Percentiles rank a stretch among this genome's conserved stretches.
These are phyloP conservation scores for Chloropsis hardwickii DNA, from an alignment of 2,113 vertebrate species.

Conservation along the genomic window DNA sequence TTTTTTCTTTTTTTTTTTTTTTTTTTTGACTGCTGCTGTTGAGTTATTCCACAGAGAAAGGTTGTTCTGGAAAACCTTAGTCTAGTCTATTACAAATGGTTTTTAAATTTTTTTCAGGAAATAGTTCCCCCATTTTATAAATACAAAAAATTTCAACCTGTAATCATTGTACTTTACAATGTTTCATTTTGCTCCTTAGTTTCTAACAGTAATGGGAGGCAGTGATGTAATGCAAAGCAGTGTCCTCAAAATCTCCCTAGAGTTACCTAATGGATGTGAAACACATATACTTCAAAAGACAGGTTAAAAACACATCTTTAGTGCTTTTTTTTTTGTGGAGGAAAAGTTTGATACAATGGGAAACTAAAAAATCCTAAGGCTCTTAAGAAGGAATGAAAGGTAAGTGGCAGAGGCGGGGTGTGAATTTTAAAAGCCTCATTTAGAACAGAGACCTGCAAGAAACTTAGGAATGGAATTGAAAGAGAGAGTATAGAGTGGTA, in stretches of 20 bases:
- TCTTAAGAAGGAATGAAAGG: background rate
- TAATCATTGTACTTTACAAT: background rate
- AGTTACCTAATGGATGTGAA: background rate
- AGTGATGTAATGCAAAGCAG: background rate
- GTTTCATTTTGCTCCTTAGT: background rate
- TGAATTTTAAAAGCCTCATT: background rate
- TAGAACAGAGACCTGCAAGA: background rate
- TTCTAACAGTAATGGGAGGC: background rate
- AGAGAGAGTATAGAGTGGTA: background rate
- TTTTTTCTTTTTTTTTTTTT: no score
- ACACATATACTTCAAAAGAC: background rate
- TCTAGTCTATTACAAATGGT: background rate
- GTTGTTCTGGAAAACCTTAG: background rate
- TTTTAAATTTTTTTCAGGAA: background rate
- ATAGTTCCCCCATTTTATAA: background rate
- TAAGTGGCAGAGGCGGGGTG: accelerated
- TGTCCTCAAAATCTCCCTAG: background rate
- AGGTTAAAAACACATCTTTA: background rate
- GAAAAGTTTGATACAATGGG: background rate
- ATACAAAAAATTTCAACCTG: background rate
- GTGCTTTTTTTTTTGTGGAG: background rate
- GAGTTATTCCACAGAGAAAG: background rate
- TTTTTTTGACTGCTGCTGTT: no score
- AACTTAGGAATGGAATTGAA: background rate
- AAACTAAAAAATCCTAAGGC: background rate